Percentiles rank a stretch among this genome's conserved stretches.
phyloP scores from a whole-genome alignment of 2,113 vertebrate species.

The Sphyrna mokarran region DNA sequence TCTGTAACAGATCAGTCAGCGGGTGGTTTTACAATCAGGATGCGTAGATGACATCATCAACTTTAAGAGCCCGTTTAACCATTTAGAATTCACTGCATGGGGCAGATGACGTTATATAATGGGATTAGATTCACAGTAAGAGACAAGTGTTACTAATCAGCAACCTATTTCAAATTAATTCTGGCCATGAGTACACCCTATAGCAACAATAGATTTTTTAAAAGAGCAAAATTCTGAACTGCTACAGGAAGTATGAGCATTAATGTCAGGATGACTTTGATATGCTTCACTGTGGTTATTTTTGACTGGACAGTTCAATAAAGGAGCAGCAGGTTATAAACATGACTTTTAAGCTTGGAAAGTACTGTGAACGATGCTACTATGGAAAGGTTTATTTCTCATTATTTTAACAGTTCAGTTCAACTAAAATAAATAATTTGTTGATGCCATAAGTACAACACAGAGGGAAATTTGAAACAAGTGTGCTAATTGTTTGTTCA shows the following conservation, averaged over 20 bases:
- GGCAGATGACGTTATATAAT: background rate
- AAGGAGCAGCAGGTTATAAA: background rate
- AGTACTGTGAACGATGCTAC: background rate
- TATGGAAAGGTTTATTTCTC: background rate
- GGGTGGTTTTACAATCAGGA: background rate
- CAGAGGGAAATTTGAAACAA: background rate
- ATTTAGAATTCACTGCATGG: background rate
- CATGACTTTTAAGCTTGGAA: background rate
- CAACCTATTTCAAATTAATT: background rate
- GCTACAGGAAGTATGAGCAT: background rate
- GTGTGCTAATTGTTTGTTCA: background rate
- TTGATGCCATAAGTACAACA: background rate
- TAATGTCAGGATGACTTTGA: background rate
- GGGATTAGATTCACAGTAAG: background rate
- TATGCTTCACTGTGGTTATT: background rate
- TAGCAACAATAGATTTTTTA: background rate
- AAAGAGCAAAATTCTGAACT: background rate
- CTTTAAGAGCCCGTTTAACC: background rate
- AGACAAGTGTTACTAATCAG: background rate
- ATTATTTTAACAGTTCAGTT: background rate
- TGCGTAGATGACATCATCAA: background rate
- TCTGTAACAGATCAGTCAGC: background rate
- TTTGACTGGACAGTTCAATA: background rate
- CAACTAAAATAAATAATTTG: background rate
- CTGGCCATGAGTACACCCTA: background rate